These are phyloP conservation scores for Adelognathus sp. DNA, from an alignment of 2,888 invertebrate species.

Conservation along the genomic window DNA sequence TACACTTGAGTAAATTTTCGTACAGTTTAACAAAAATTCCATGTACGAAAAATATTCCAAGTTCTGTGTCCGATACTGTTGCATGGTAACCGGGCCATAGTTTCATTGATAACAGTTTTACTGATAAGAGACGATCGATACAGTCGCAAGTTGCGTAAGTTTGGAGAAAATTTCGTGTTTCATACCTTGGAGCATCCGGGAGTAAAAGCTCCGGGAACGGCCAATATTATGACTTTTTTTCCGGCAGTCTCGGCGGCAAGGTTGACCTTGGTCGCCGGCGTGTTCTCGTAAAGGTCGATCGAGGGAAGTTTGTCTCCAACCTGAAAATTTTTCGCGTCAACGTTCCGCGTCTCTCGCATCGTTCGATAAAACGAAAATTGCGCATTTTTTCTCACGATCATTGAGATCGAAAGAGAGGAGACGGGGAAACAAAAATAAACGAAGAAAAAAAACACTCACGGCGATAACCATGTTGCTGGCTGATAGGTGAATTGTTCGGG, in stretches of 20 bases:
- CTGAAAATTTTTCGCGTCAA: conserved; percentile 82
- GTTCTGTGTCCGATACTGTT: not conserved
- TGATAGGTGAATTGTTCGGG: conserved; percentile 70
- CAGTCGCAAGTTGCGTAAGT: not conserved
- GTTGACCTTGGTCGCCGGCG: conserved; percentile 93
- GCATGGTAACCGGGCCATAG: not conserved
- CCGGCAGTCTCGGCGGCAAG: conserved; percentile 87
- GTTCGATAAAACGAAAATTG: not conserved
- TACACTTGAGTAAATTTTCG: no score
- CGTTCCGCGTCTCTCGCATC: no score
- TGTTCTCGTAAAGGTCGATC: conserved; percentile 91
- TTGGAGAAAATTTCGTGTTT: conserved; percentile 29
- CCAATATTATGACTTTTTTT: conserved; percentile 94
- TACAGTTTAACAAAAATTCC: no score
- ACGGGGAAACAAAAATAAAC: no score
- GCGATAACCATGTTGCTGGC: conserved; percentile 77
- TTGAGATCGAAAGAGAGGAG: not conserved
- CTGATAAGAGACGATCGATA: not conserved
- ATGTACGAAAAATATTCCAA: not conserved
- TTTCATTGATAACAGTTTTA: not conserved
- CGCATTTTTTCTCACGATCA: not conserved
- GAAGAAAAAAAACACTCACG: conserved; percentile 67
- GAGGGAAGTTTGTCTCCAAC: conserved; percentile 92
- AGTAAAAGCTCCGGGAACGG: conserved; percentile 97
- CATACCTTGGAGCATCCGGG: conserved; percentile 95